Evolutionary conservation across 2,888 invertebrate genomes (phyloP).

Genomic region (Agelastica alni): DNA sequence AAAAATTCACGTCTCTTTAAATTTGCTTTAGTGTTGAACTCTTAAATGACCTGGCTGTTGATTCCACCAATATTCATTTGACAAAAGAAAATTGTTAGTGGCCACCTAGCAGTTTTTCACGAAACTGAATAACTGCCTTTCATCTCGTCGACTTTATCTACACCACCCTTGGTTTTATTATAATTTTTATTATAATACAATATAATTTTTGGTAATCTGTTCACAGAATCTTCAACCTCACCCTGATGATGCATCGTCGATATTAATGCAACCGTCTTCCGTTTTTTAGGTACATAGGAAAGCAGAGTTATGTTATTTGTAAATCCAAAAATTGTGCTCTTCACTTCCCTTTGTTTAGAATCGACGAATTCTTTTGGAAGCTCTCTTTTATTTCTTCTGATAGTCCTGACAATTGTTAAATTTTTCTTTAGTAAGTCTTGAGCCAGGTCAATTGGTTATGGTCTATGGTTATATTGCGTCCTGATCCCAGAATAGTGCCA

Average conservation of each 20-base stretch:
- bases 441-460: neutral
- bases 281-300: constrained; percentile 10
- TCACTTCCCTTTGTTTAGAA: constrained; percentile 9
- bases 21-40: neutral
- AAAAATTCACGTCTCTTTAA: neutral
- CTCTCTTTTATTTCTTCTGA: constrained; percentile 5
- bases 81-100: neutral
- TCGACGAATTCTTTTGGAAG: constrained; percentile 4
- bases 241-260: constrained; percentile 4
- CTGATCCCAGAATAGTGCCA: constrained; percentile 7
- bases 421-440: constrained; percentile 3
- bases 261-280: constrained; percentile 1
- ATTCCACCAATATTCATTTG: neutral
- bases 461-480: constrained; percentile 9
- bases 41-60: neutral
- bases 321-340: constrained; percentile 8
- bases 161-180: constrained; percentile 7
- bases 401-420: constrained; percentile 11
- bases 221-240: neutral
- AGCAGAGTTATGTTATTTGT: too few species aligned
- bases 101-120: neutral
- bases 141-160: constrained; percentile 5
- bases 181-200: constrained; percentile 6
- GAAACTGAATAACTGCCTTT: constrained; percentile 2
- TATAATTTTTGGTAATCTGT: constrained; percentile 3